These are phyloP conservation scores for Meteorus colon DNA, from an alignment of 2,888 invertebrate species.

Conservation along the genomic window DNA sequence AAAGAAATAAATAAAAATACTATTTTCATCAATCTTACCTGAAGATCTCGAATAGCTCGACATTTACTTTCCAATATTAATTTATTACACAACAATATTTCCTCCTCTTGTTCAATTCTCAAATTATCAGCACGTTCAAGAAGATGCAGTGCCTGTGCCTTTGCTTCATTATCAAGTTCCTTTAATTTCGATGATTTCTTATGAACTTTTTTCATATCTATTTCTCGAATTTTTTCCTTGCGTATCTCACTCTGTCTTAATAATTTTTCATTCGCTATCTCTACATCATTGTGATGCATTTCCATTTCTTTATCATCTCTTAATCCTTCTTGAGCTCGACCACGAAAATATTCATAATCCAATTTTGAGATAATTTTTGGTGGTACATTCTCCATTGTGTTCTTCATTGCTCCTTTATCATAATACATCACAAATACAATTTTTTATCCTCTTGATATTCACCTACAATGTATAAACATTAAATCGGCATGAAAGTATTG, in stretches of 20 bases:
- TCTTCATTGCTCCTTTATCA: not conserved
- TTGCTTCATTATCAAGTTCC: constrained; percentile 75
- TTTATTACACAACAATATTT: constrained; percentile 83
- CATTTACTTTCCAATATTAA: constrained; percentile 89
- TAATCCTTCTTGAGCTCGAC: constrained; percentile 51
- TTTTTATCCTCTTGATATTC: too few relatives aligned
- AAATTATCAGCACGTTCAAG: constrained; percentile 75
- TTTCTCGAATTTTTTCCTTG: constrained; percentile 61
- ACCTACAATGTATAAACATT: too few relatives aligned
- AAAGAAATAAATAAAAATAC: constrained; percentile 39
- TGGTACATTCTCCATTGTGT: constrained; percentile 75
- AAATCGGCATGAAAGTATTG: too few relatives aligned
- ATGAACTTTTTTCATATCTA: constrained; percentile 59
- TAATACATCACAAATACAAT: too few relatives aligned
- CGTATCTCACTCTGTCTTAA: constrained; percentile 63
- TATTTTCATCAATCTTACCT: constrained; percentile 74
- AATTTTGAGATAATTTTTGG: constrained; percentile 76
- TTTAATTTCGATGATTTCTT: constrained; percentile 54
- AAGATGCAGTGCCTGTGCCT: constrained; percentile 73
- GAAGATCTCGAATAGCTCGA: constrained; percentile 88
- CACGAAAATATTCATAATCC: constrained; percentile 75
- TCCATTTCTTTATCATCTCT: constrained; percentile 57
- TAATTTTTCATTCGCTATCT: constrained; percentile 58
- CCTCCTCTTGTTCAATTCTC: constrained; percentile 78
- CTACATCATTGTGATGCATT: constrained; percentile 49